Conservation (phyloP, 2,888 invertebrate genomes). For the Drosophila robusta region DNA sequence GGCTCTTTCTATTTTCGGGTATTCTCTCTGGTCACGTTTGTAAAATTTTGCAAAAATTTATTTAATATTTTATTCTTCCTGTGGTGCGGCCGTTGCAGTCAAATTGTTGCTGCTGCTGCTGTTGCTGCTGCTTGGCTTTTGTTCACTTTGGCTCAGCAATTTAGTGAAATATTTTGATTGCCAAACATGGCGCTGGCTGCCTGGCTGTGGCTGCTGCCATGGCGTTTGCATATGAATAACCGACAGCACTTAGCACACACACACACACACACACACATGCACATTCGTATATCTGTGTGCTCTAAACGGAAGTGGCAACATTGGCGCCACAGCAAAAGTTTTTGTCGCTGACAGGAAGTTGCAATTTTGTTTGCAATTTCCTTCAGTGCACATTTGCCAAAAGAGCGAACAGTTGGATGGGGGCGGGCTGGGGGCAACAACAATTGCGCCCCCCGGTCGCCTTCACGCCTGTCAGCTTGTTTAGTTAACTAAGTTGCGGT, state of each 20-base stretch:
- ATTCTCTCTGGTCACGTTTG: constrained; percentile 73
- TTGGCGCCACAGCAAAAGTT: constrained; percentile 81
- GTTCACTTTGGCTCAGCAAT: constrained; percentile 70
- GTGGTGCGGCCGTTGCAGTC: constrained; percentile 39
- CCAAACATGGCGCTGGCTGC: constrained; percentile 65
- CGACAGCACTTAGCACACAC: constrained; percentile 75
- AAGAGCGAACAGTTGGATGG: constrained; percentile 8
- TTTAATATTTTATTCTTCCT: constrained; percentile 73
- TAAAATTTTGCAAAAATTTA: constrained; percentile 66
- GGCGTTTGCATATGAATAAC: constrained; percentile 80
- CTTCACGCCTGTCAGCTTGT: constrained; percentile 68
- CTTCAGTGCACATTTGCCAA: constrained; percentile 71
- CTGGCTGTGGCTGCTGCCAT: constrained; percentile 47
- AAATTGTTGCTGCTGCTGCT: constrained; percentile 23
- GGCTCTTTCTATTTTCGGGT: constrained; percentile 1
- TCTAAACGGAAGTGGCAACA: constrained; percentile 81
- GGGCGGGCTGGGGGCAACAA: constrained; percentile 11
- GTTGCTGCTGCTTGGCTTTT: constrained; percentile 49
- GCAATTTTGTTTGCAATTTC: constrained; percentile 84
- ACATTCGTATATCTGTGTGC: constrained; percentile 20
- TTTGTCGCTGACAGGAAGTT: constrained; percentile 82
- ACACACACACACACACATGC: constrained; percentile 34
- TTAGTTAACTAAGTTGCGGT: constrained; percentile 80
- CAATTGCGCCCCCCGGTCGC: constrained; percentile 10
- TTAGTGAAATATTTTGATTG: constrained; percentile 81